Base-by-base conservation (phyloP, 2,797 vertebrate genomes). In the Gymnoscopelus microlampas region DNA sequence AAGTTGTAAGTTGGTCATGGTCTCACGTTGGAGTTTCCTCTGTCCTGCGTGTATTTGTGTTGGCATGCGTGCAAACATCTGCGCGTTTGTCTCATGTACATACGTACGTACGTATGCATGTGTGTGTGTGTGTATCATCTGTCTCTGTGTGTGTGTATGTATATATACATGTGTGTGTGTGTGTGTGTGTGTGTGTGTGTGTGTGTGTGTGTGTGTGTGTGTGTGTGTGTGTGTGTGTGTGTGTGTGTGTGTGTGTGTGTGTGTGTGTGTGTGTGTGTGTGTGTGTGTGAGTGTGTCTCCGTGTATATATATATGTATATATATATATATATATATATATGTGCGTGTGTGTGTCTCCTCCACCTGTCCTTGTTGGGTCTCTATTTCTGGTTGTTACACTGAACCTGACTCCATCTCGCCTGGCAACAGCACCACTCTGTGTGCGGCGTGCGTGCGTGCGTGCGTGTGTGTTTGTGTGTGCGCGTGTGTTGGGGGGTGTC, bases 351-450 rank as follows among this genome's bases (percentile, higher is more conserved):
- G 72, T 78, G 78, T 66, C 78, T 82, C 71, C 68, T 85, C 81
- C 84, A 86, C 85, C 85, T 87, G 84, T 85, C 66, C 67, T 85
- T 76, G 39, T 76, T 86, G 71, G 57, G 76, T 73, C 82, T 83
- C 85, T 79, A 66, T 86, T 87, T 80, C 73, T 87, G 85, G 87
- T 74, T 80, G 67, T 79, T 59, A 55, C 69, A 63, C 74, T 76
- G 72, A 82, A 82, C 55, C 65, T 65, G 76, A 77, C 79, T 82
- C 59, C 77, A 72, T 76, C 81, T 82, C 67, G 81, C 87, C 84
- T 85, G 83, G 78, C 83, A 88, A 88, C 87, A 81, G 83, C 63
- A 63, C 6, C 26, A 64, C 59, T 74, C 24, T 77, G 15, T 61
- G n/a, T 69, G 57, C 65, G 55, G 39, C 3, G 39, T 1, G 39